Percentiles rank a stretch among this genome's conserved stretches.
Conservation (phyloP, 1,140 invertebrate species). For the Parasteatoda tepidariorum region DNA sequence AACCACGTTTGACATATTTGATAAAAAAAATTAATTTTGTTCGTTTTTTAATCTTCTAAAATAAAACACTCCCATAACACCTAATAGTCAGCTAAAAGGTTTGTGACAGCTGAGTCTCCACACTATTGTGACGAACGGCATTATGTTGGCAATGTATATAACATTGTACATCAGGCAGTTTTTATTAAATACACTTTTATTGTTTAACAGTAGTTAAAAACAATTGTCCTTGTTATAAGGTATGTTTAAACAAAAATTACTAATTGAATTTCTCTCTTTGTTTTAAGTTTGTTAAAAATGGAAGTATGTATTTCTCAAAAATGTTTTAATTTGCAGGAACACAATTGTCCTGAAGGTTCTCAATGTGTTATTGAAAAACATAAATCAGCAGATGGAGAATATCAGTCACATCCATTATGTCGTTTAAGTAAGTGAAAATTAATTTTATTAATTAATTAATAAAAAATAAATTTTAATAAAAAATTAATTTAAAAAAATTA, state of each 20-base stretch:
- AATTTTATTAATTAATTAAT: background rate
- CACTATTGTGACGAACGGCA: no score
- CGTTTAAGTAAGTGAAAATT: slow-evolving; percentile 53
- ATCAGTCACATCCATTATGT: slow-evolving; percentile 62
- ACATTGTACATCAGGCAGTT: no score
- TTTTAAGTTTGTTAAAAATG: background rate
- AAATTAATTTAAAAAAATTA: background rate
- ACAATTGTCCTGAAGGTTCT: slow-evolving; percentile 74
- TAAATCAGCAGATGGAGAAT: slow-evolving; percentile 67
- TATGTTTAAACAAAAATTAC: background rate
- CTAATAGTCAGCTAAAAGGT: no score
- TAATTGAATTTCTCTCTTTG: background rate
- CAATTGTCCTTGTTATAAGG: no score
- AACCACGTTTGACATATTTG: no score
- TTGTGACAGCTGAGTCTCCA: no score
- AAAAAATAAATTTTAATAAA: background rate
- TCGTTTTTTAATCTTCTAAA: no score
- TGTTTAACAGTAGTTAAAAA: no score
- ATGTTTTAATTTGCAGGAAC: slow-evolving; percentile 64
- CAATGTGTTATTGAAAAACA: slow-evolving; percentile 77
- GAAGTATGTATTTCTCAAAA: background rate
- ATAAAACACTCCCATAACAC: no score
- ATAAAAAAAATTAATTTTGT: no score
- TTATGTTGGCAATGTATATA: no score
- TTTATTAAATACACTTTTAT: no score